These are phyloP conservation scores for Cephus pulcher DNA, from an alignment of 2,888 invertebrate genomes.

Conservation along the genomic window DNA sequence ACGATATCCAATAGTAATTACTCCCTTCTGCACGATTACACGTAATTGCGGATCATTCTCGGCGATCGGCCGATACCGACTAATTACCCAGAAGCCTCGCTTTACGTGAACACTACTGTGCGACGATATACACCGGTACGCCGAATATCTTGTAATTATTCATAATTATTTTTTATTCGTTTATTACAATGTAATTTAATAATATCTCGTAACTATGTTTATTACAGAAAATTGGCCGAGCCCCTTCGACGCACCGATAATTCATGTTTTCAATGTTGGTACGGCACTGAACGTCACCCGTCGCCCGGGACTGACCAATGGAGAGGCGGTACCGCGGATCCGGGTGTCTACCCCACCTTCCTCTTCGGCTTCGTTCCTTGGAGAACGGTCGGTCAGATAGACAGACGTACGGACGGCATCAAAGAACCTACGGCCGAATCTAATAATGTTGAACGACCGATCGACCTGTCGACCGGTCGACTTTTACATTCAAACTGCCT, in stretches of 20 bases:
- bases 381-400: slow-evolving; percentile 20
- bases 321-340: slow-evolving; percentile 40
- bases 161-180: too few species aligned
- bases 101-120: too few species aligned
- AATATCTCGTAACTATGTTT: neutral
- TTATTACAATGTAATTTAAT: too few species aligned
- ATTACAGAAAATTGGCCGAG: slow-evolving; percentile 3
- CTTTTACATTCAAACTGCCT: neutral
- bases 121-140: too few species aligned
- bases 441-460: too few species aligned
- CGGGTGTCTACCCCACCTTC: slow-evolving; percentile 42
- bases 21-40: slow-evolving; percentile 33
- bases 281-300: slow-evolving; percentile 39
- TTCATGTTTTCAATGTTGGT: neutral
- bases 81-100: slow-evolving; percentile 28
- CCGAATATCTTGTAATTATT: too few species aligned
- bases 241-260: too few species aligned
- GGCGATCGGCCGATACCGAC: slow-evolving; percentile 38
- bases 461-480: neutral
- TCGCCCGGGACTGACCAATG: slow-evolving; percentile 37
- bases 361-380: slow-evolving; percentile 14
- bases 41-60: slow-evolving; percentile 41
- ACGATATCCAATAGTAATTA: slow-evolving; percentile 32
- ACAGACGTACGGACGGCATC: slow-evolving; percentile 7
- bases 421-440: too few species aligned